These are phyloP conservation scores for Tetramorium parvispinum DNA, from an alignment of 1,140 invertebrate genomes.

Conservation along the genomic window DNA sequence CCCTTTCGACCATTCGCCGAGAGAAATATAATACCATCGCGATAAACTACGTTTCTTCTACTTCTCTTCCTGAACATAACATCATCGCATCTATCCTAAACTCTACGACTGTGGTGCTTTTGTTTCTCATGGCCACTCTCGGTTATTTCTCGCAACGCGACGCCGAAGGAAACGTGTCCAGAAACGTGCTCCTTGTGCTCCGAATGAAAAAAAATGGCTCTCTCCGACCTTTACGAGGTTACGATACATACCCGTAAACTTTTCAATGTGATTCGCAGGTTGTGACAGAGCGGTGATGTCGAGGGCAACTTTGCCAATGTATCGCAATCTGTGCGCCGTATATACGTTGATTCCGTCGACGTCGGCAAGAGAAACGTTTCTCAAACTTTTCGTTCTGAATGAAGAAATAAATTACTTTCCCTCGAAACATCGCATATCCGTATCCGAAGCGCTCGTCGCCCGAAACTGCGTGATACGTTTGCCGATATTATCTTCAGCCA, in stretches of 20 bases:
- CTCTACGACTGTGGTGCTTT: neutral
- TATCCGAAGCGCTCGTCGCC: neutral
- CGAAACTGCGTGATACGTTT: neutral
- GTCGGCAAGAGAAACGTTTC: neutral
- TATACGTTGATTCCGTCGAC: neutral
- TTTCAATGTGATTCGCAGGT: neutral
- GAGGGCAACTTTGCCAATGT: neutral
- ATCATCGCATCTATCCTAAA: constrained; percentile 1
- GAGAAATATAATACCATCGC: constrained; percentile 54
- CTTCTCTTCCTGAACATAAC: constrained; percentile 11
- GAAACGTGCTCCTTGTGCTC: neutral
- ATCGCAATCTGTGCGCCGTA: neutral
- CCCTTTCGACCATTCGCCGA: constrained; percentile 38
- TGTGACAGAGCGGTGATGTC: neutral
- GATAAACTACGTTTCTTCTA: constrained; percentile 60
- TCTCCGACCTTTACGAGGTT: neutral
- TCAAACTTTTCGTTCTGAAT: neutral
- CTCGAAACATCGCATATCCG: neutral
- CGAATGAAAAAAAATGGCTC: constrained; percentile 24
- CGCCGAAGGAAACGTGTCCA: neutral
- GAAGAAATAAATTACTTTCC: constrained; percentile 12
- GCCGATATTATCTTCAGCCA: neutral
- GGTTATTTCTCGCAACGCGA: neutral
- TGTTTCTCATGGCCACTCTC: neutral
- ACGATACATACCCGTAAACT: neutral